phyloP scores from a whole-genome alignment of 1,140 invertebrate species.

The Drosophila pseudoananassae region DNA sequence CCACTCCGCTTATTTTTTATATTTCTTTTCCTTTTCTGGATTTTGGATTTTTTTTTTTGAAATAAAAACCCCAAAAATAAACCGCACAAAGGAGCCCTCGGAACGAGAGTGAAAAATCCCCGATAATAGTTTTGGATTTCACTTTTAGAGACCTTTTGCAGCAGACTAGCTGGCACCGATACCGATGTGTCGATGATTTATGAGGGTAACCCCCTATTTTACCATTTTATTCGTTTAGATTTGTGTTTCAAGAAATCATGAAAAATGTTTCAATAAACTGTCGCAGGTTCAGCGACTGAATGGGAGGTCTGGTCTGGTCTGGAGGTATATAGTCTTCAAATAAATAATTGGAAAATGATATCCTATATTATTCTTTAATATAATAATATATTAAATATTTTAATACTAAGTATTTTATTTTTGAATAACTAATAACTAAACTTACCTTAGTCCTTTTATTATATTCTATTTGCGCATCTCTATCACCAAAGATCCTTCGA shows the following conservation, averaged over 20 bases:
- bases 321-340: too few relatives aligned
- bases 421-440: too few relatives aligned
- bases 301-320: constrained; percentile 42
- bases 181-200: constrained; percentile 61
- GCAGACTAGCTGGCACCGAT: constrained; percentile 53
- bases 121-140: constrained; percentile 72
- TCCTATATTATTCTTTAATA: too few relatives aligned
- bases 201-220: constrained; percentile 33
- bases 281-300: constrained; percentile 16
- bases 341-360: too few relatives aligned
- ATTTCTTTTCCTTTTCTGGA: constrained; percentile 5
- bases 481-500: too few relatives aligned
- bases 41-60: constrained; percentile 20
- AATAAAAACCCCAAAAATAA: constrained; percentile 61
- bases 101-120: constrained; percentile 48
- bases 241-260: constrained; percentile 64
- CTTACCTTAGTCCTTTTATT: too few relatives aligned
- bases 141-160: constrained; percentile 44
- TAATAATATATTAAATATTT: too few relatives aligned
- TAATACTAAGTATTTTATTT: too few relatives aligned
- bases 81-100: constrained; percentile 62
- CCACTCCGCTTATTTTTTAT: constrained; percentile 11
- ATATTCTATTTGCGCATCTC: too few relatives aligned
- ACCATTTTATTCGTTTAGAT: constrained; percentile 35
- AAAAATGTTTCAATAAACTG: constrained; percentile 74